phyloP scores from a whole-genome alignment of 2,888 invertebrate species.

The Petrolisthes cinctipes region DNA sequence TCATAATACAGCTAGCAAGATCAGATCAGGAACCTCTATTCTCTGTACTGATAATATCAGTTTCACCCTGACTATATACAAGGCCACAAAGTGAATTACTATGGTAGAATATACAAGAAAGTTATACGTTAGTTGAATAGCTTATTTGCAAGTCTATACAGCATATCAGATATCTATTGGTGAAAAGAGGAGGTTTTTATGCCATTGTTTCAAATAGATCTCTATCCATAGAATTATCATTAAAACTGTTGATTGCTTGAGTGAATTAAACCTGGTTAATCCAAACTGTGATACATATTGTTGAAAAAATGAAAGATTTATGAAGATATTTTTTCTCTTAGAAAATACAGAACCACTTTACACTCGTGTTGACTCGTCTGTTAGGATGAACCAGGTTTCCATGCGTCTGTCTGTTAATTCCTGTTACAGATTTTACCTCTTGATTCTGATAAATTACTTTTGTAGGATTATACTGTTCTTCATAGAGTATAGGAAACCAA shows the following conservation, averaged over 20 bases:
- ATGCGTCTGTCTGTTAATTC: conserved; percentile 51
- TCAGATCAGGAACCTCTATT: too few species aligned
- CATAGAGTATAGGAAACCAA: conserved; percentile 51
- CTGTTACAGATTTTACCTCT: conserved; percentile 56
- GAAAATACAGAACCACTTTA: not conserved
- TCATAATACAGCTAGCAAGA: too few species aligned
- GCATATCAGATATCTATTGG: conserved; percentile 59
- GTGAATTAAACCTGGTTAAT: conserved; percentile 53
- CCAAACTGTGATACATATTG: conserved; percentile 35
- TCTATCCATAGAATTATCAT: conserved; percentile 49
- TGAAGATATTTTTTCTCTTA: not conserved
- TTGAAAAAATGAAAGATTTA: conserved; percentile 17
- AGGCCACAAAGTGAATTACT: conserved; percentile 24
- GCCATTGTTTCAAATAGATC: conserved; percentile 50
- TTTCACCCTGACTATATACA: conserved; percentile 31
- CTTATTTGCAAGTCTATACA: conserved; percentile 49
- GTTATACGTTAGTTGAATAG: conserved; percentile 48
- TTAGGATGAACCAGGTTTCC: conserved; percentile 53
- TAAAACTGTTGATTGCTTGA: conserved; percentile 59
- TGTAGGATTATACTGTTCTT: conserved; percentile 58
- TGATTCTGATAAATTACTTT: conserved; percentile 54
- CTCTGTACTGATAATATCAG: not conserved
- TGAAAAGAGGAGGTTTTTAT: conserved; percentile 38
- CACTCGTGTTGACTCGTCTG: not conserved
- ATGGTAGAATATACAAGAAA: conserved; percentile 33